Conservation (phyloP, 2,888 invertebrate genomes). For the Silvanus unidentatus region DNA sequence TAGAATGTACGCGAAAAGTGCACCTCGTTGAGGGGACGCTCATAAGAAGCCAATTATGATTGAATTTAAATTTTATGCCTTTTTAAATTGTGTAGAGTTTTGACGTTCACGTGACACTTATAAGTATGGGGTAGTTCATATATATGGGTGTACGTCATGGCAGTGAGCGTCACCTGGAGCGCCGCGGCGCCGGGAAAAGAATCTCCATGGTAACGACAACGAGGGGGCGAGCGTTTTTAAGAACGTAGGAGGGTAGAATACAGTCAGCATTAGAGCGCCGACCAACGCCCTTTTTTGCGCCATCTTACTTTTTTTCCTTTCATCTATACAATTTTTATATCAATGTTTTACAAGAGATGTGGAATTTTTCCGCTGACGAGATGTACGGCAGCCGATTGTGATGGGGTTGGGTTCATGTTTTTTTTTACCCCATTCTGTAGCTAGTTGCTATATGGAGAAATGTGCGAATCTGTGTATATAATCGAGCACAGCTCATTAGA, state of each 20-base stretch:
- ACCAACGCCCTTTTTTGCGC: constrained; percentile 41
- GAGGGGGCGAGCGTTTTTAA: constrained; percentile 37
- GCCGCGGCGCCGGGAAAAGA: constrained; percentile 38
- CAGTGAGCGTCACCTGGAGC: constrained; percentile 34
- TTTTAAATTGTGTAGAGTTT: constrained; percentile 6
- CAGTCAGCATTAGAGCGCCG: too few species aligned
- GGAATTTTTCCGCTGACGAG: not conserved
- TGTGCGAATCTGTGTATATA: too few species aligned
- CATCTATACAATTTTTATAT: not conserved
- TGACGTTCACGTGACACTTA: constrained; percentile 11
- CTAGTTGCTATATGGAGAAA: too few species aligned
- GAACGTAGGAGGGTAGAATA: constrained; percentile 35
- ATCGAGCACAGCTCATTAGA: too few species aligned
- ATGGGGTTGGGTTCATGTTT: too few species aligned
- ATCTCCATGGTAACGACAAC: constrained; percentile 37
- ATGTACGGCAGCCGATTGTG: too few species aligned
- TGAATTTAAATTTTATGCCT: constrained; percentile 8
- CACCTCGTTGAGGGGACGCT: not conserved
- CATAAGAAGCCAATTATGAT: constrained; percentile 4
- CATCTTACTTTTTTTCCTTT: constrained; percentile 35
- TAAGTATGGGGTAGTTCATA: not conserved
- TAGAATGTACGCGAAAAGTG: too few species aligned
- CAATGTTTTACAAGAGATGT: too few species aligned
- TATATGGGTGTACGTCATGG: constrained; percentile 15
- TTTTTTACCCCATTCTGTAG: too few species aligned